Percentiles rank a stretch among this genome's conserved stretches.
Evolutionary conservation across 2,888 invertebrate genomes (phyloP).

Genomic region (Poecilus cupreus): DNA sequence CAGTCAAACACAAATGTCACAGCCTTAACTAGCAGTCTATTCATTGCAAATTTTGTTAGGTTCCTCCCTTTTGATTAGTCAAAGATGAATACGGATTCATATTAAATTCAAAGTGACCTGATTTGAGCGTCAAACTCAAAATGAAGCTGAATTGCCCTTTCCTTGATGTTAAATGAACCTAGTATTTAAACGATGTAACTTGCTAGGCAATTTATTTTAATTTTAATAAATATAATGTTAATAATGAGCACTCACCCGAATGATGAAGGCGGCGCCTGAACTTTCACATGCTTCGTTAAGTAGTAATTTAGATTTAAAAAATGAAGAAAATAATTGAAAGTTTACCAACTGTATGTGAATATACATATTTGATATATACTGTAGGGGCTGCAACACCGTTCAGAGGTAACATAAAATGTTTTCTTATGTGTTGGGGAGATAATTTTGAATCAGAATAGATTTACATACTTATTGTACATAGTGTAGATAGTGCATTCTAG

Average conservation of each 20-base stretch:
- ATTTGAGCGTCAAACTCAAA: neutral
- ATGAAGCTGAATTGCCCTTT: neutral
- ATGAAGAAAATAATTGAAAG: no score
- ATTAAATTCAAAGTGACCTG: constrained; percentile 4
- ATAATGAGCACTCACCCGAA: neutral
- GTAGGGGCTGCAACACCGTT: no score
- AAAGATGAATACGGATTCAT: neutral
- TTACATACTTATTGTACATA: no score
- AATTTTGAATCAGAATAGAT: no score
- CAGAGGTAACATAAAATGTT: no score
- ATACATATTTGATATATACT: no score
- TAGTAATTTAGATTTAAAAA: no score
- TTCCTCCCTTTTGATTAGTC: neutral
- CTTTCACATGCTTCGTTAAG: no score
- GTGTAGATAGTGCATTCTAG: no score
- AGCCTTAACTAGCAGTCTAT: neutral
- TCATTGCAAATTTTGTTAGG: neutral
- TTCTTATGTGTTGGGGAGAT: no score
- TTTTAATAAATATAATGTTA: neutral
- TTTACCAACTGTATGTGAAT: no score
- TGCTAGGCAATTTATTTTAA: neutral
- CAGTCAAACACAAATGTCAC: neutral
- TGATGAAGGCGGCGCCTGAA: neutral
- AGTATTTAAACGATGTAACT: neutral
- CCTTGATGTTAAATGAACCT: neutral